Percentiles rank a stretch among this genome's conserved stretches.
Evolutionary conservation across 1,140 invertebrate species (phyloP).

Genomic region (Anastrepha ludens): DNA sequence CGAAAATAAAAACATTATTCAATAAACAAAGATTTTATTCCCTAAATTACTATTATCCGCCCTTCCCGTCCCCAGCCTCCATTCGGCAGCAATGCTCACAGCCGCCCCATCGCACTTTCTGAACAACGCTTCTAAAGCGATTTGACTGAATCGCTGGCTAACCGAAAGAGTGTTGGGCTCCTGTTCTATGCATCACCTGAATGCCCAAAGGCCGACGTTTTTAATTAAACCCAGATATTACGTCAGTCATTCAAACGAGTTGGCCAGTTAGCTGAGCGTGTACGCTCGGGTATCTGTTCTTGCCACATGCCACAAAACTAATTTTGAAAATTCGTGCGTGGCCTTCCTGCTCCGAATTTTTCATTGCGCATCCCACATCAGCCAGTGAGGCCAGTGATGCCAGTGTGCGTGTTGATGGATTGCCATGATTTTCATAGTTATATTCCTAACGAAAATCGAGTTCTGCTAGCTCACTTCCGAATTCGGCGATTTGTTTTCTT

Average conservation of each 20-base stretch:
- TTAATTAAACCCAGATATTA: slow-evolving; percentile 31
- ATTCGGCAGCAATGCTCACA: neutral
- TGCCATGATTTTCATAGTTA: too few species aligned
- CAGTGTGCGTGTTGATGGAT: too few species aligned
- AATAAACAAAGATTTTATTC: neutral
- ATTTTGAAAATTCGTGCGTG: neutral
- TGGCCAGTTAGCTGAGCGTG: neutral
- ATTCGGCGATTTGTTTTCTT: neutral
- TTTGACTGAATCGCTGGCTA: neutral
- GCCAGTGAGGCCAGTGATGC: too few species aligned
- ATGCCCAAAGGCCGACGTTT: slow-evolving; percentile 38
- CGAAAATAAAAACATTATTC: neutral
- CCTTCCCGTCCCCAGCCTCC: neutral
- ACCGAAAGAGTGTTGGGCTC: neutral
- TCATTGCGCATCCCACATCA: neutral
- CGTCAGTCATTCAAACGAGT: slow-evolving; percentile 29
- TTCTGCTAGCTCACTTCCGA: too few species aligned
- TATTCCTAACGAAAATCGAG: too few species aligned
- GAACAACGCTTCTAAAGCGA: neutral
- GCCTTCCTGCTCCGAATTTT: neutral
- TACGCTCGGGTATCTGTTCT: neutral
- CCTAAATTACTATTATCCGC: too few species aligned
- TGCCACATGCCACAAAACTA: slow-evolving; percentile 47
- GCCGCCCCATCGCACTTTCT: neutral
- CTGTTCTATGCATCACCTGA: neutral